Percentiles rank a stretch among this genome's conserved stretches.
These are phyloP conservation scores for Oryzias celebensis DNA, from an alignment of 2,113 vertebrate genomes.

Conservation along the genomic window DNA sequence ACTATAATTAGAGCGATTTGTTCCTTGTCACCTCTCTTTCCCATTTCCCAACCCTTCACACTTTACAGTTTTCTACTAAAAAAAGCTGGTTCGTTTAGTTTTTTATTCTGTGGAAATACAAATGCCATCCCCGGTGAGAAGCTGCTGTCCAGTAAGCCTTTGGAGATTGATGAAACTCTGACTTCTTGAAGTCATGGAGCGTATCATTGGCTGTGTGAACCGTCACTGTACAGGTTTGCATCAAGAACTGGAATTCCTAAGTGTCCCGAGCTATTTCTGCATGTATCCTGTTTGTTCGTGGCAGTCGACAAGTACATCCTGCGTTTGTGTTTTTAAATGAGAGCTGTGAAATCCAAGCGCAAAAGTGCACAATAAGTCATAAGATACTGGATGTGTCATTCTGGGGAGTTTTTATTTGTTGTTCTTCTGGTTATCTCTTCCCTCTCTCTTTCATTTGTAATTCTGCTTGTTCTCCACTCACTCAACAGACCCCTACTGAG, in stretches of 20 bases:
- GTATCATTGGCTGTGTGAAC: not conserved
- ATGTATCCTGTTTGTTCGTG: slow-evolving; percentile 49
- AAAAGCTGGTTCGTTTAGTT: not conserved
- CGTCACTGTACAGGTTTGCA: not conserved
- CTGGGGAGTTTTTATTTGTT: not conserved
- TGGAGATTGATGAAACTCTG: slow-evolving; percentile 30
- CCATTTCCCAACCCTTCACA: not conserved
- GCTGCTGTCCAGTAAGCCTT: slow-evolving; percentile 18
- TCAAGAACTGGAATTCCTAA: slow-evolving; percentile 21
- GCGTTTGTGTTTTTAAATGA: slow-evolving; percentile 20
- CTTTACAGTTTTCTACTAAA: slow-evolving; percentile 6
- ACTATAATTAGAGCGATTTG: slow-evolving; percentile 60
- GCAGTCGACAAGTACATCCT: slow-evolving; percentile 33
- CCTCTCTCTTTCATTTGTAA: too few relatives aligned
- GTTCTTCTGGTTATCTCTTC: too few relatives aligned
- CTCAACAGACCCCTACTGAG: too few relatives aligned
- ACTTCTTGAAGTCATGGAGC: not conserved
- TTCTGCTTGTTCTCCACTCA: too few relatives aligned
- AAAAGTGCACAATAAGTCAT: not conserved
- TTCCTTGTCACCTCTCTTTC: slow-evolving; percentile 15
- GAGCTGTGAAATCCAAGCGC: not conserved
- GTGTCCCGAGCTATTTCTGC: slow-evolving; percentile 40
- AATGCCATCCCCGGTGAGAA: not conserved
- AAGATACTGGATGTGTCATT: not conserved
- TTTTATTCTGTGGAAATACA: not conserved